Evolutionary conservation across 2,113 vertebrate genomes (phyloP).

Genomic region (Sigmodon hispidus): DNA sequence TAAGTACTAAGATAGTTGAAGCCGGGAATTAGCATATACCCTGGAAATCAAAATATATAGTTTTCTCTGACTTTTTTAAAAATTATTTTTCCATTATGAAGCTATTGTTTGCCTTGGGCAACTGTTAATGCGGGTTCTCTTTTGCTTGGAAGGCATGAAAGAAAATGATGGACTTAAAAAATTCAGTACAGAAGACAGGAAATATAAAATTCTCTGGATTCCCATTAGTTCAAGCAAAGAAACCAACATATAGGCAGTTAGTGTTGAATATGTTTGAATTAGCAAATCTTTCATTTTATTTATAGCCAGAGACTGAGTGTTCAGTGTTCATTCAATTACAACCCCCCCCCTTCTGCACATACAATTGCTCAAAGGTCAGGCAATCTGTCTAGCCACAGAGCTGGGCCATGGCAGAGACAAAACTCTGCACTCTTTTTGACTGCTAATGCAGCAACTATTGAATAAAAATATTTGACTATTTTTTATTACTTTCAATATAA

Average conservation of each 20-base stretch:
- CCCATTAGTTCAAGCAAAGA: conserved; percentile 1
- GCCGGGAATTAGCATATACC: conserved; percentile 36
- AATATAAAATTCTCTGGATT: conserved; percentile 28
- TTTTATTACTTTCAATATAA: conserved; percentile 27
- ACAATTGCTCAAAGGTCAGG: neutral
- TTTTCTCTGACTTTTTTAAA: neutral
- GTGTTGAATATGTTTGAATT: neutral
- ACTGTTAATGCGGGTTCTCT: neutral
- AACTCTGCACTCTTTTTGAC: neutral
- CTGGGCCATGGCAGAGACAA: neutral
- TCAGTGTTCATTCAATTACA: neutral
- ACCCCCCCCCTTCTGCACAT: neutral
- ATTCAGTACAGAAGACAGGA: neutral
- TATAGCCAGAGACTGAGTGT: neutral
- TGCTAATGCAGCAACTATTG: neutral
- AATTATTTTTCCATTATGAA: conserved; percentile 28
- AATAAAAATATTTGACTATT: conserved; percentile 6
- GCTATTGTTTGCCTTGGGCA: conserved; percentile 10
- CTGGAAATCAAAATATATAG: conserved; percentile 50
- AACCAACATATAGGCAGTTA: neutral
- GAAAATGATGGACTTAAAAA: conserved; percentile 52
- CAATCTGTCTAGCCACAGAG: conserved; percentile 9
- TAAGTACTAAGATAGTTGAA: conserved; percentile 53
- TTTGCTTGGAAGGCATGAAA: conserved; percentile 26
- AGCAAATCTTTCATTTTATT: neutral